Evolutionary conservation across 2,113 vertebrate genomes (phyloP), one percentile per base, ranked within the genome.

Genomic region (Pterocles burchelli): DNA sequence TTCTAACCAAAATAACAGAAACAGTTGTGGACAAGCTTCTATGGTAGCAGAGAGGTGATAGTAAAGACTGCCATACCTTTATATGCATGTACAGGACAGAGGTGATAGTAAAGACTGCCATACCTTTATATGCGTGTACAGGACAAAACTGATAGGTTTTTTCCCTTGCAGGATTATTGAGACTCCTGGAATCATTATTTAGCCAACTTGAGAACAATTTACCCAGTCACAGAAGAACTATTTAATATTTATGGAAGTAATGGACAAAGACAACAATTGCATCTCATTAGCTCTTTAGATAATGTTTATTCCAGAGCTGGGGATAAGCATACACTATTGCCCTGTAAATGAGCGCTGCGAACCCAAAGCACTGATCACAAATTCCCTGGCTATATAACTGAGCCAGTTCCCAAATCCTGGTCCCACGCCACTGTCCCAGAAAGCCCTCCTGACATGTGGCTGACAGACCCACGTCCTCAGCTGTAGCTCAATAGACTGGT

Each of bases 241-340:
- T 51, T 90, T 68, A 68, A 20, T 73, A 87, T 76, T 96, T 81
- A 85, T 66, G 54, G 78, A 38, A 67, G 43, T 49, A 92, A 85
- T 19, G n/a, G 63, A 67, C 66, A 85, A 96, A 90, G 63, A 89
- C 49, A 82, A 95, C 8, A 45, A 73, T 10, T 83, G 43, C 31
- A 78, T 65, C 52, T 89, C 51, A 51, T 79, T 84, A 83, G 46
- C 55, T 82, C 51, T 77, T 79, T 33, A 76, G n/a, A 13, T 52
- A 63, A 71, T 38, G 12, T 46, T 90, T 78, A 86, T 68, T 78
- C n/a, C 70, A 85, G 80, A 94, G 62, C n/a, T 68, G 58, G 51
- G 79, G 92, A 82, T 67, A 89, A 88, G 58, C 49, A 51, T 14
- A 59, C 15, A 22, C 85, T 93, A 77, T 22, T 52, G 66, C 19